A percentile compares a stretch with the other conserved stretches of the same genome.
Conservation (phyloP, 2,797 vertebrate genomes). For the Onychomys torridus region DNA sequence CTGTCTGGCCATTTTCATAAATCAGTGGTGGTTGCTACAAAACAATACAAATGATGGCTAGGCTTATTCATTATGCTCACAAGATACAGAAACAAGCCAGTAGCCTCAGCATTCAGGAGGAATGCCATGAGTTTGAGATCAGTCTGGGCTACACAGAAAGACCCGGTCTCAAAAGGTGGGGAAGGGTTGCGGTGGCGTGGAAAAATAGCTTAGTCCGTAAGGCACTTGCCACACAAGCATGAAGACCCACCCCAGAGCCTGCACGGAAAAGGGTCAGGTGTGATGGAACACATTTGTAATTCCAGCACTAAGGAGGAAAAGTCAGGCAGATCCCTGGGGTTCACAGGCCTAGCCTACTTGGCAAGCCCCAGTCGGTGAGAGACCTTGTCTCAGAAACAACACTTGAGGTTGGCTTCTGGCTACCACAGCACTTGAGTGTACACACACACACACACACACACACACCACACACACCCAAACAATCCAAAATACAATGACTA, state of each 20-base stretch:
- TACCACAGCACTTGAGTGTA: not conserved
- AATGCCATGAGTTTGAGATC: not conserved
- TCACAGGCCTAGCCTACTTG: not conserved
- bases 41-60: not conserved
- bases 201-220: not conserved
- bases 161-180: not conserved
- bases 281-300: no score
- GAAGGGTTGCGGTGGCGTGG: not conserved
- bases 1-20: not conserved
- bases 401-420: not conserved
- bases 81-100: not conserved
- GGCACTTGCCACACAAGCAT: not conserved
- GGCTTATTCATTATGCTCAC: not conserved
- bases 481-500: not conserved
- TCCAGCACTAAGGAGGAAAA: not conserved
- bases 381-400: not conserved
- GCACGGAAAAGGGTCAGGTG: not conserved
- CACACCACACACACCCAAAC: no score
- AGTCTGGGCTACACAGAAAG: not conserved
- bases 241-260: not conserved
- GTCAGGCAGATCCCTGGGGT: not conserved
- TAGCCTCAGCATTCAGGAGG: not conserved
- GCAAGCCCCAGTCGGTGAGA: not conserved
- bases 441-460: accelerated
- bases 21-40: not conserved